Conservation (phyloP, 2,113 vertebrate genomes). For the Stercorarius parasiticus region DNA sequence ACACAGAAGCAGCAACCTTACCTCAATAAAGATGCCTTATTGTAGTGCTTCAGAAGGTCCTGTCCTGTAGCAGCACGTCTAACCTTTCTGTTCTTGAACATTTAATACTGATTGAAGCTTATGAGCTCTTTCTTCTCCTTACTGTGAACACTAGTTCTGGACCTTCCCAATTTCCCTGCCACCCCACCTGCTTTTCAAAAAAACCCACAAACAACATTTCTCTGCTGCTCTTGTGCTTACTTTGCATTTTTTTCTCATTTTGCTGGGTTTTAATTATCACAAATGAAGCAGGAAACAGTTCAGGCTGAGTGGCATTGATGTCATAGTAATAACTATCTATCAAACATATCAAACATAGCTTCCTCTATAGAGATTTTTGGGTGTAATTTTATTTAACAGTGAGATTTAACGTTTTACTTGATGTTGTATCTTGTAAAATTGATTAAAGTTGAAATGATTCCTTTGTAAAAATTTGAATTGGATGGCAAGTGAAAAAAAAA, state of each 20-base stretch:
- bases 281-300: neutral
- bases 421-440: neutral
- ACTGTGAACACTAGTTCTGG: neutral
- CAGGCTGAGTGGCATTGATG: neutral
- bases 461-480: neutral
- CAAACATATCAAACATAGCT: neutral
- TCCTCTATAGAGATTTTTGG: neutral
- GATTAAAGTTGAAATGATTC: neutral
- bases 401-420: neutral
- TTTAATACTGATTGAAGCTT: neutral
- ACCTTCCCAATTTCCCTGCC: neutral
- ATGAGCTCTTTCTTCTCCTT: neutral
- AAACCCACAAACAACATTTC: neutral
- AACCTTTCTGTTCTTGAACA: neutral
- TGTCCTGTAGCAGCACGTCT: neutral
- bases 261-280: neutral
- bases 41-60: neutral
- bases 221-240: neutral
- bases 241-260: neutral
- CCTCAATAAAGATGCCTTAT: neutral
- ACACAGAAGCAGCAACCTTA: neutral
- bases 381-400: neutral
- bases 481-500: neutral
- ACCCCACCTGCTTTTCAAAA: neutral
- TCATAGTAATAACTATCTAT: neutral